Conservation (phyloP, 2,113 vertebrate genomes). For the Sturnus vulgaris region DNA sequence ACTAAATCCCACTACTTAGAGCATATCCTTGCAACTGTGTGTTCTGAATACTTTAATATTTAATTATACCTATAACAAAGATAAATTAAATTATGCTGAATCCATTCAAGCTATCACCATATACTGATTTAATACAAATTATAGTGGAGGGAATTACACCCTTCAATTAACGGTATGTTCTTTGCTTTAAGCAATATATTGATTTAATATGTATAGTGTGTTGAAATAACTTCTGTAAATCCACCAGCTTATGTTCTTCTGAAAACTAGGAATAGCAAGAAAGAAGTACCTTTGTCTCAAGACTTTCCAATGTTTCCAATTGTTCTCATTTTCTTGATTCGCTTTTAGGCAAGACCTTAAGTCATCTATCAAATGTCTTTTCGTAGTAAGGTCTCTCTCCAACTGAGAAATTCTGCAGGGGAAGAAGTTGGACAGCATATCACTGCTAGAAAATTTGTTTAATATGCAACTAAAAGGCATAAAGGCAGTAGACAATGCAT, state of each 20-base stretch:
- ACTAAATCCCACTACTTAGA: neutral
- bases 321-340: slow-evolving; percentile 85
- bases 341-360: slow-evolving; percentile 83
- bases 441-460: neutral
- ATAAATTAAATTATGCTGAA: neutral
- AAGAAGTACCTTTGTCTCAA: slow-evolving; percentile 84
- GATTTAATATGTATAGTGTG: neutral
- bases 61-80: neutral
- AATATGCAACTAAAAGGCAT: neutral
- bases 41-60: slow-evolving; percentile 3
- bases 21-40: neutral
- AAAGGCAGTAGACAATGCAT: neutral
- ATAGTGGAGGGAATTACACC: neutral
- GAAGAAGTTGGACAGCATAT: neutral
- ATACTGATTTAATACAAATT: slow-evolving; percentile 19
- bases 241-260: neutral
- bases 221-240: neutral
- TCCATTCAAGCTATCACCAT: slow-evolving; percentile 1
- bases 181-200: slow-evolving; percentile 38
- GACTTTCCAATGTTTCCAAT: slow-evolving; percentile 77
- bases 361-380: slow-evolving; percentile 88
- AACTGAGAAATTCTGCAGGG: slow-evolving; percentile 73
- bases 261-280: neutral
- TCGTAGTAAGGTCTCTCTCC: slow-evolving; percentile 86
- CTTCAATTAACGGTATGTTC: neutral